Base-by-base conservation (phyloP, 2,888 invertebrate genomes). In the Sthenelais limicola region DNA sequence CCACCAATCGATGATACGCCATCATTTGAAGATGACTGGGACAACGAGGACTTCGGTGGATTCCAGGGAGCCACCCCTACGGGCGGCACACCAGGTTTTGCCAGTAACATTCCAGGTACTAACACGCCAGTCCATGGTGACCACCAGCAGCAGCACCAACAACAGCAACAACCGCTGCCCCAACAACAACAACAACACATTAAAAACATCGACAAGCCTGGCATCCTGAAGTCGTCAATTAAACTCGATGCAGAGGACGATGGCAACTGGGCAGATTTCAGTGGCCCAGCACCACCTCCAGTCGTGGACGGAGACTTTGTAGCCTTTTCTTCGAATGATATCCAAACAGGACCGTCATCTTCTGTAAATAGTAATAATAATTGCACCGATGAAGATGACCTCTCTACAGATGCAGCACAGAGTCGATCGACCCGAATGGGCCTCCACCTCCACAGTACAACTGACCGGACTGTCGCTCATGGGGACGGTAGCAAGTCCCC, bases 1-100 rank as follows among this genome's bases (percentile, higher is more conserved):
- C 75, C 75, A n/a, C 75, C 75, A 7, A 58, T 75, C 35, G 73
- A 73, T 32, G 73, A 75, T 32, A 18, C 43, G 7, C 67, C 67
- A 26, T 52, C 70, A 21, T 52, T 33, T 52, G 52, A 68, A 15
- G 54, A 52, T n/a, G n/a, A 12, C 54, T 70, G 70, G 70, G 70
- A 70, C 28, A 51, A 68, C 24, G 43, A 32, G n/a, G 56, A 56
- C 24, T 70, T 52, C 43, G 70, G 56, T 18, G 56, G 70, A 2
- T 70, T 70, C 30, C 35, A 70, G 21, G 54, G 24, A 1, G 70
- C 56, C 1, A 43, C 18, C 15, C 5, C 26, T 12, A n/a, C n/a
- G n/a, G n/a, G n/a, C n/a, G n/a, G n/a, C n/a, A n/a, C n/a, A n/a
- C n/a, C n/a, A n/a, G n/a, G n/a, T n/a, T n/a, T n/a, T n/a, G n/a